A percentile compares a stretch with the other conserved stretches of the same genome.
Conservation (phyloP, 2,888 invertebrate species). For the Morpho deidamia region DNA sequence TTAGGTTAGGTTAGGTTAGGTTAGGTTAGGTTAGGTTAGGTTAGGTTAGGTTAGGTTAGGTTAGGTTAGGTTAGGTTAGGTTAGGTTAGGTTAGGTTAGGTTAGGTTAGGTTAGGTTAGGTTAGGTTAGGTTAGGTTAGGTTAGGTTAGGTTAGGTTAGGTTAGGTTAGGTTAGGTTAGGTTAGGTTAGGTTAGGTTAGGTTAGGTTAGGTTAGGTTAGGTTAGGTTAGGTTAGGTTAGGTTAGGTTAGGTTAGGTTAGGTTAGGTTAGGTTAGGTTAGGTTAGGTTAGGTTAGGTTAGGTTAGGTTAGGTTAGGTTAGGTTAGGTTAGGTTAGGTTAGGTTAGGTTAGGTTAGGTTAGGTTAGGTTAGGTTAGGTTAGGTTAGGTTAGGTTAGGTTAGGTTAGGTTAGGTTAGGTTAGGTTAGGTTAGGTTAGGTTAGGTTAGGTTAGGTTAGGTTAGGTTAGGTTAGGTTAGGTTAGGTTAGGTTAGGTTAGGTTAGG, state of each 20-base stretch:
- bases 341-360: conserved; percentile 9
- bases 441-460: conserved; percentile 17
- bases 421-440: conserved; percentile 16
- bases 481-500: conserved; percentile 12
- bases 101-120: conserved; percentile 13
- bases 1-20: conserved; percentile 4
- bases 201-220: conserved; percentile 5
- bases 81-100: conserved; percentile 14
- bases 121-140: conserved; percentile 14
- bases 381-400: neutral
- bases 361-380: conserved; percentile 1
- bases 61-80: conserved; percentile 17
- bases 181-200: conserved; percentile 13
- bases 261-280: conserved; percentile 1
- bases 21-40: conserved; percentile 15
- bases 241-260: conserved; percentile 3
- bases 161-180: conserved; percentile 10
- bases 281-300: conserved; percentile 3
- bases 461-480: conserved; percentile 14
- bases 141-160: conserved; percentile 11
- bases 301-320: conserved; percentile 15
- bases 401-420: conserved; percentile 12
- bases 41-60: conserved; percentile 17
- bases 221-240: conserved; percentile 5
- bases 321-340: conserved; percentile 12